Conservation (phyloP, 2,888 invertebrate genomes). For the Stenolophus ochropezus region DNA sequence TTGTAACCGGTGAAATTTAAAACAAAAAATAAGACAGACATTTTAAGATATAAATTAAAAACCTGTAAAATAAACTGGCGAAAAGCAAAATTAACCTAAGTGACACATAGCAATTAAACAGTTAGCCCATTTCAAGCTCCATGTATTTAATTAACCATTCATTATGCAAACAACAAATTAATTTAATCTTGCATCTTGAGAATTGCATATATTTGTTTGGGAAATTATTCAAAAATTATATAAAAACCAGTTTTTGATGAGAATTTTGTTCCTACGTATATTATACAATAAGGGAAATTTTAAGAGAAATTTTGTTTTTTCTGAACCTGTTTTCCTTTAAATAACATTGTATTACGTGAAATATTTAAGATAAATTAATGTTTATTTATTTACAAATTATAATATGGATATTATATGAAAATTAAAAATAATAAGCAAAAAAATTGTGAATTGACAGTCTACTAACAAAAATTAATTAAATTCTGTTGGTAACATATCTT, state of each 20-base stretch:
- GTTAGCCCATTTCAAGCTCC: background rate
- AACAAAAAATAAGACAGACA: no score
- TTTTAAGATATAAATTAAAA: background rate
- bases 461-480: no score
- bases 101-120: conserved; percentile 39
- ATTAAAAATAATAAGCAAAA: no score
- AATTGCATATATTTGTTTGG: background rate
- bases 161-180: conserved; percentile 29
- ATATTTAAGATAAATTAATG: no score
- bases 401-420: no score
- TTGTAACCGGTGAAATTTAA: no score
- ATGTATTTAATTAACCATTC: background rate
- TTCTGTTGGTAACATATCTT: no score
- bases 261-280: background rate
- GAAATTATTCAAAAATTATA: background rate
- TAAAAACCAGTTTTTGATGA: background rate
- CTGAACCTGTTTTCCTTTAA: background rate
- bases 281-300: conserved; percentile 24
- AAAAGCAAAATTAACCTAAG: background rate
- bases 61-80: background rate
- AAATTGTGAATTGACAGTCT: no score
- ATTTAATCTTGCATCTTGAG: background rate
- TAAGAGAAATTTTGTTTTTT: background rate
- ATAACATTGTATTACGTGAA: no score
- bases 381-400: no score